These are phyloP conservation scores for Scalopus aquaticus DNA, from an alignment of 2,113 vertebrate genomes.

Conservation along the genomic window DNA sequence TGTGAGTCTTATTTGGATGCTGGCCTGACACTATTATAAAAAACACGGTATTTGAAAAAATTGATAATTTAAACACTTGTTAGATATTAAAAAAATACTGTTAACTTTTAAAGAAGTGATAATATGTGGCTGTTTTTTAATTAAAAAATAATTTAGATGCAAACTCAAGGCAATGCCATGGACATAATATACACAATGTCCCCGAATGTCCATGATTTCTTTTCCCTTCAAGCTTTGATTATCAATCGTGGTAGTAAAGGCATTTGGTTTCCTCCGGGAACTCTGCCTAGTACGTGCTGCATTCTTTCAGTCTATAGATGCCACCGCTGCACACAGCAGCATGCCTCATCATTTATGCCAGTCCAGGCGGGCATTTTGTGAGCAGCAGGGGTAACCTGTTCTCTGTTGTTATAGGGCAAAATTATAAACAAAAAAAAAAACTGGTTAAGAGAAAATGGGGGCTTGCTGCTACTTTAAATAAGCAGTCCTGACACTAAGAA, in stretches of 20 bases:
- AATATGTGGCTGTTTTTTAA: neutral
- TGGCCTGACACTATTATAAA: neutral
- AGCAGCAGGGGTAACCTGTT: neutral
- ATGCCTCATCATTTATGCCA: neutral
- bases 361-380: neutral
- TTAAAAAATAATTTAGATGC: neutral
- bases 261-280: neutral
- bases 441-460: neutral
- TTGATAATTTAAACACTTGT: neutral
- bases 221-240: neutral
- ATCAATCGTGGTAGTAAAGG: neutral
- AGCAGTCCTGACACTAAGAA: neutral
- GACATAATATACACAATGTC: too few species aligned
- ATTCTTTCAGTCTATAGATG: neutral
- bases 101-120: neutral
- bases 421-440: neutral
- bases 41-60: neutral
- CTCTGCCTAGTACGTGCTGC: neutral
- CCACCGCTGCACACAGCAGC: neutral
- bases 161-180: neutral
- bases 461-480: neutral
- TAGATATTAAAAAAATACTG: slow-evolving; percentile 20
- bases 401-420: neutral
- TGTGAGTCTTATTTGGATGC: neutral
- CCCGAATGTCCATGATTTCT: neutral